Conservation (phyloP, 2,113 vertebrate genomes). For the Spea multiplicata region DNA sequence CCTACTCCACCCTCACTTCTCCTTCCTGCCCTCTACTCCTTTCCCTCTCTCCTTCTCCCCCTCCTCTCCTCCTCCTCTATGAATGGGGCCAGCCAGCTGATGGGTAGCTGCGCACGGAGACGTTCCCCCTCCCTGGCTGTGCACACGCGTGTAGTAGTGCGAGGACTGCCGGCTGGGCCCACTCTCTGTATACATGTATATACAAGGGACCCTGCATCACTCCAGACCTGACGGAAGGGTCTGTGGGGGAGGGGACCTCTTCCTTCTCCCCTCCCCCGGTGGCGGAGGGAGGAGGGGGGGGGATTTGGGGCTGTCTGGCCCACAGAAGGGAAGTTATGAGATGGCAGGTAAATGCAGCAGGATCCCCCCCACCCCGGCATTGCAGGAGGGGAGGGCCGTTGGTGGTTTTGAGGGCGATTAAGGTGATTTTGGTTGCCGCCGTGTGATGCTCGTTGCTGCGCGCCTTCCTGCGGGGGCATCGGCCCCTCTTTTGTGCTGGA, state of each 20-base stretch:
- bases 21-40: no score
- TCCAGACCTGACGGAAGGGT: conserved; percentile 5
- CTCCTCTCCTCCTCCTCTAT: conserved; percentile 57
- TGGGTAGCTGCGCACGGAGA: conserved; percentile 57
- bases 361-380: not conserved
- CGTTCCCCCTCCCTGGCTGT: conserved; percentile 57
- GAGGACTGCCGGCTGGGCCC: conserved; percentile 59
- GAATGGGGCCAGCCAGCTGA: conserved; percentile 65
- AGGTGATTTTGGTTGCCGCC: no score
- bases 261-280: no score
- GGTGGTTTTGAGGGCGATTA: no score
- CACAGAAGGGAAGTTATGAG: conserved; percentile 6
- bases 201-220: conserved; percentile 6
- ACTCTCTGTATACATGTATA: not conserved
- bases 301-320: conserved; percentile 29
- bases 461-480: not conserved
- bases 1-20: conserved; percentile 48
- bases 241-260: not conserved
- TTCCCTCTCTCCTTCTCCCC: conserved; percentile 48
- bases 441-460: not conserved
- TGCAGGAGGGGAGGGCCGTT: not conserved
- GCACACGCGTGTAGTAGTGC: conserved; percentile 55
- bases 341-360: conserved; percentile 31
- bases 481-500: not conserved
- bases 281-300: not conserved